These are phyloP conservation scores for Artemisiospiza belli DNA, from an alignment of 2,113 vertebrate genomes.

Conservation along the genomic window DNA sequence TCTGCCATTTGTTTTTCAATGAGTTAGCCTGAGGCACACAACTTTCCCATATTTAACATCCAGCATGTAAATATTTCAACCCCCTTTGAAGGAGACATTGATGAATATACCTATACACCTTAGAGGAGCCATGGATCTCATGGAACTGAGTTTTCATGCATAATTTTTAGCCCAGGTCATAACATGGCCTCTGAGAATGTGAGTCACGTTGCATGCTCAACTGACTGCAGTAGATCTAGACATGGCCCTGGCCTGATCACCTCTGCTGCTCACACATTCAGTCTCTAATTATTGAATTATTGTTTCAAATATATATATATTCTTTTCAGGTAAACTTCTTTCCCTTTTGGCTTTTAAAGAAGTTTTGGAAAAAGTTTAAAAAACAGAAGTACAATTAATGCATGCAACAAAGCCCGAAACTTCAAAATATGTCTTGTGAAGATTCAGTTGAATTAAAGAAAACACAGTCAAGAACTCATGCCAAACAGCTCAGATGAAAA, in stretches of 20 bases:
- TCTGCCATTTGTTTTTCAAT: not conserved
- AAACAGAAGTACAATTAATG: not conserved
- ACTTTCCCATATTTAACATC: not conserved
- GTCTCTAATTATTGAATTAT: not conserved
- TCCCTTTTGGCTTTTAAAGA: not conserved
- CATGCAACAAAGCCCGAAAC: not conserved
- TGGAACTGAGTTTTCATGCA: not conserved
- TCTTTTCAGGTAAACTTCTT: not conserved
- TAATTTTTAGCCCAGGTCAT: not conserved
- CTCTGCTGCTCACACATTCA: not conserved
- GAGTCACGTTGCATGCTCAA: not conserved
- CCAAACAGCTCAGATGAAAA: not conserved
- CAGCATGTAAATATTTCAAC: not conserved
- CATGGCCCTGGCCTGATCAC: not conserved
- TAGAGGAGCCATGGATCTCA: not conserved
- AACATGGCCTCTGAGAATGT: not conserved
- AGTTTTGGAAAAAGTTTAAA: not conserved
- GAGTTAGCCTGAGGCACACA: not conserved
- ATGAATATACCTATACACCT: not conserved
- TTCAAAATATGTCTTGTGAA: not conserved
- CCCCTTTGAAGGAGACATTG: not conserved
- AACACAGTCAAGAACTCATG: not conserved
- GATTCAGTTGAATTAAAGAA: not conserved
- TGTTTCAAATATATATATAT: not conserved
- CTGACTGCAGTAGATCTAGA: not conserved